Evolutionary conservation across 2,113 vertebrate species (phyloP).

Genomic region (Myrmecophaga tridactyla): DNA sequence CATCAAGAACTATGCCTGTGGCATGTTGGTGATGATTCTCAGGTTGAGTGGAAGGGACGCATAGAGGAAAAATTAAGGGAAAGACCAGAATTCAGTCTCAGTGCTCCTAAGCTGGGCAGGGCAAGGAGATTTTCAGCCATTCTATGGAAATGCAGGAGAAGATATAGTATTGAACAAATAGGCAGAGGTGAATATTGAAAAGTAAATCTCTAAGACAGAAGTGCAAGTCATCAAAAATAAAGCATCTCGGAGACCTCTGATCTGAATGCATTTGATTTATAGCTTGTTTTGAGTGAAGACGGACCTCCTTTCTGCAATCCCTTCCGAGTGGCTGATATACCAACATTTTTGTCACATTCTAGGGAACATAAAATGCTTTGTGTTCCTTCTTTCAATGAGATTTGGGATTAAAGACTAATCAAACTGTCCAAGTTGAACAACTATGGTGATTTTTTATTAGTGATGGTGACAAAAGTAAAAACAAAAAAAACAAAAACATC

Average conservation of each 20-base stretch:
- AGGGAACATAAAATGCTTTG: constrained; percentile 64
- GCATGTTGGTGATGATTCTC: background rate
- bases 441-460: constrained; percentile 76
- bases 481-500: constrained; percentile 71
- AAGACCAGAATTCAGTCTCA: background rate
- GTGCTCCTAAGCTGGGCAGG: background rate
- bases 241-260: background rate
- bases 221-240: constrained; percentile 17
- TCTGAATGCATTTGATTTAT: constrained; percentile 23
- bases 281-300: constrained; percentile 46
- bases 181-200: background rate
- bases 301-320: background rate
- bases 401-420: constrained; percentile 67
- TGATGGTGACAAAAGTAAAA: constrained; percentile 73
- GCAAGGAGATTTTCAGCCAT: background rate
- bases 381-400: constrained; percentile 63
- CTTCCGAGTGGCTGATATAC: constrained; percentile 7
- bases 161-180: background rate
- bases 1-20: background rate
- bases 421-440: constrained; percentile 69
- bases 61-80: background rate
- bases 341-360: constrained; percentile 57
- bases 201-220: constrained; percentile 34
- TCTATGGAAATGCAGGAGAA: background rate
- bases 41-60: background rate